A percentile compares a stretch with the other conserved stretches of the same genome.
These are phyloP conservation scores for Neopelma chrysocephalum DNA, from an alignment of 2,797 vertebrate species.

Conservation along the genomic window DNA sequence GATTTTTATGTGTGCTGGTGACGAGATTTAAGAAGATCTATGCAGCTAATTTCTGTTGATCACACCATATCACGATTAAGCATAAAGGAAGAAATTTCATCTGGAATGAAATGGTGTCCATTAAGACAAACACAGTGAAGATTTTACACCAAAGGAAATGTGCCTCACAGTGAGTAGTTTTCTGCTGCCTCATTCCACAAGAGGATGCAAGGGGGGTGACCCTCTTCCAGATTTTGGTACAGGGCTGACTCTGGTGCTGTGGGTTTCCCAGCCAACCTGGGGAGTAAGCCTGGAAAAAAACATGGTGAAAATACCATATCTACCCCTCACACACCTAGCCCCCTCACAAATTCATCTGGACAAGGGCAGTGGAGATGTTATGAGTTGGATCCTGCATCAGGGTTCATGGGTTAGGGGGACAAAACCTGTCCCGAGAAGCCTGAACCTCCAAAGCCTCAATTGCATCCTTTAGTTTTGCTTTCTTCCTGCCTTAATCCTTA, in stretches of 20 bases:
- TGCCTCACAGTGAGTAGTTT: neutral
- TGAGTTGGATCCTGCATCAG: neutral
- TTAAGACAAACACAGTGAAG: neutral
- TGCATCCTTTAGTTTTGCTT: neutral
- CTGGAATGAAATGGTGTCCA: neutral
- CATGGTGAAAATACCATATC: neutral
- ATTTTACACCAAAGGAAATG: neutral
- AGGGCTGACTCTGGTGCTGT: neutral
- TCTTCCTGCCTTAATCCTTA: neutral
- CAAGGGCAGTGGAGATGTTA: neutral
- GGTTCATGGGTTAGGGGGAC: rapidly evolving
- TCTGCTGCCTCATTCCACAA: neutral
- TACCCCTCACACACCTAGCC: neutral
- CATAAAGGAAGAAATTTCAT: neutral
- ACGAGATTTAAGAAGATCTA: neutral
- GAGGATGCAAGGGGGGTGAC: rapidly evolving
- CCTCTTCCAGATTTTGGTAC: neutral
- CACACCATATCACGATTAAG: neutral
- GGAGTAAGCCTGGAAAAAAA: neutral
- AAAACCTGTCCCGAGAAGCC: neutral
- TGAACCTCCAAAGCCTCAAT: neutral
- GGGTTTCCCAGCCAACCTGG: neutral
- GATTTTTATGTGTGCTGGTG: neutral
- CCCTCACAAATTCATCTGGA: neutral
- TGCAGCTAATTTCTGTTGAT: neutral